Conservation (phyloP, 2,797 vertebrate genomes). For the Apogon hyalosoma region DNA sequence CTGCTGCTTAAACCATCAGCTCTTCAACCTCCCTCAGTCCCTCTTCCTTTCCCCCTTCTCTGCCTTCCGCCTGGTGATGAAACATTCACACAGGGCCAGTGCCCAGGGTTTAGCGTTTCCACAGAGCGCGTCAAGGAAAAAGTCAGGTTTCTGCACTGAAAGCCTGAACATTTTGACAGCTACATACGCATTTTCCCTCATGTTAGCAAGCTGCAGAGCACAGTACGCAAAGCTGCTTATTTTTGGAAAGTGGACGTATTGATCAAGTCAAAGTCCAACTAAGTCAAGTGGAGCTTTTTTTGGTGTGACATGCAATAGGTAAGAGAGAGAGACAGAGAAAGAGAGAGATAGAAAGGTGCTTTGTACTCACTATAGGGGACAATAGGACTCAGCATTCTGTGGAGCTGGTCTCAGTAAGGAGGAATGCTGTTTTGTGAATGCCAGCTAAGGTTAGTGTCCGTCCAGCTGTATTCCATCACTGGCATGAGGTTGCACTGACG, state of each 20-base stretch:
- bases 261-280: slow-evolving; percentile 79
- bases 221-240: slow-evolving; percentile 31
- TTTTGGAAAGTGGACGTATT: slow-evolving; percentile 52
- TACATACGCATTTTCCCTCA: slow-evolving; percentile 10
- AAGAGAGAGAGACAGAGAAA: slow-evolving; percentile 28
- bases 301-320: slow-evolving; percentile 31
- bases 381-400: slow-evolving; percentile 90
- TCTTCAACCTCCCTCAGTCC: slow-evolving; percentile 43
- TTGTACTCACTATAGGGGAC: slow-evolving; percentile 88
- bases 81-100: slow-evolving; percentile 63
- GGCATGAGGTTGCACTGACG: slow-evolving; percentile 73
- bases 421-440: slow-evolving; percentile 82
- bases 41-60: slow-evolving; percentile 47
- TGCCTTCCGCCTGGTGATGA: slow-evolving; percentile 61
- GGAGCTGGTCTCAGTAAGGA: slow-evolving; percentile 85
- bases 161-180: slow-evolving; percentile 39
- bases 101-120: slow-evolving; percentile 66
- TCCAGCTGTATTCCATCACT: slow-evolving; percentile 85
- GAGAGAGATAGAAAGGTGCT: slow-evolving; percentile 9
- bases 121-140: slow-evolving; percentile 43
- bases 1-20: slow-evolving; percentile 75
- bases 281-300: slow-evolving; percentile 31
- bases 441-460: slow-evolving; percentile 80
- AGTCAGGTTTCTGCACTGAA: slow-evolving; percentile 31
- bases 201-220: slow-evolving; percentile 50